These are phyloP conservation scores for Aphidius gifuensis DNA, from an alignment of 1,140 invertebrate species.

Conservation along the genomic window DNA sequence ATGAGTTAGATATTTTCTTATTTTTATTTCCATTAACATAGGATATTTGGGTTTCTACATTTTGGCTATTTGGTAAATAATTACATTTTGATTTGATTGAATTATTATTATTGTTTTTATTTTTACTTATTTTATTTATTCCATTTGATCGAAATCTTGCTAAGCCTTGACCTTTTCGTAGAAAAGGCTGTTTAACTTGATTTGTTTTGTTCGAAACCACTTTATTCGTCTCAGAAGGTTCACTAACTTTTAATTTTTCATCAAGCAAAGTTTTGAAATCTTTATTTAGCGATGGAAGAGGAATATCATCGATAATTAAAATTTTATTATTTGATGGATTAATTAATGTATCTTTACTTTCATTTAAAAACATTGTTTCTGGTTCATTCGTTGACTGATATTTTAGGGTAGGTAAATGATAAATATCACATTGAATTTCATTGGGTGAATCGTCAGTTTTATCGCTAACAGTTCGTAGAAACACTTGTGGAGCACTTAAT, in stretches of 20 bases:
- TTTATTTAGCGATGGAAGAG: conserved; percentile 48
- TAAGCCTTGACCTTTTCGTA: conserved; percentile 54
- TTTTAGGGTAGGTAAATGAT: not conserved
- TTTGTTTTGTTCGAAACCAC: not conserved
- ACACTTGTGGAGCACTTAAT: not conserved
- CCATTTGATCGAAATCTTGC: conserved; percentile 35
- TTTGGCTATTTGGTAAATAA: conserved; percentile 1
- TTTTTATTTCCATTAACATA: conserved; percentile 32
- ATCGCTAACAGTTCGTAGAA: not conserved
- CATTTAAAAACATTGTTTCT: not conserved
- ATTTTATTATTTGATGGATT: conserved; percentile 9
- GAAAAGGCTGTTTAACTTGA: conserved; percentile 43
- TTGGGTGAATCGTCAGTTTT: not conserved
- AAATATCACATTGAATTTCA: not conserved
- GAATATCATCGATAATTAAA: conserved; percentile 46
- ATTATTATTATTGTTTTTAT: conserved; percentile 20
- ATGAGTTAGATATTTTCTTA: conserved; percentile 26
- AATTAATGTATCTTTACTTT: not conserved
- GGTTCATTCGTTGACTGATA: not conserved
- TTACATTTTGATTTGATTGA: not conserved
- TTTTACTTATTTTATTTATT: conserved; percentile 17
- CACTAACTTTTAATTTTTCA: conserved; percentile 42
- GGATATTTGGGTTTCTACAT: not conserved
- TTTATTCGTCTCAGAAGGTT: conserved; percentile 1
- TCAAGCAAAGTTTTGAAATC: conserved; percentile 50